Evolutionary conservation across 2,888 invertebrate genomes (phyloP), one percentile per base, ranked within the genome.

Genomic region (Synanthedon formicaeformis): DNA sequence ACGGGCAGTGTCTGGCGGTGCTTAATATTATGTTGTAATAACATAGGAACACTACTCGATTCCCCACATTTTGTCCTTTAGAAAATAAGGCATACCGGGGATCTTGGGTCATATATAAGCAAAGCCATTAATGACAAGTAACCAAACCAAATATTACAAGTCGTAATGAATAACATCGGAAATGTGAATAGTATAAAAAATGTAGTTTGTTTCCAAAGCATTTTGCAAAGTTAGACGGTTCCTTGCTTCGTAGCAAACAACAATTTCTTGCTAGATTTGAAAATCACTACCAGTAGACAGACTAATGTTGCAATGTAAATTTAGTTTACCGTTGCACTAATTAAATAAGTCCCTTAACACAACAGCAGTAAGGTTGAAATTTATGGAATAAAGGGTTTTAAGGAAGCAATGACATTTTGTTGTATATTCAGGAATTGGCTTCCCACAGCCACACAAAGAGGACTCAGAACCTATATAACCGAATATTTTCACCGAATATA

Each of bases 391-490:
- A 49, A 51, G 40, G 52, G 54, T 55, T 54, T 57, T 53, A 52
- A 52, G 52, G 3, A 6, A 45, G 45, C 49, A 49, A 16, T 52
- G 58, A 58, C 62, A 58, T 18, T 53, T 54, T 54, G 54, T 27
- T 50, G 53, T 54, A 58, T 57, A 58, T 63, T 57, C 62, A 60
- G 65, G 66, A 71, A 78, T 75, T 74, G 71, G 66, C 72, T 69
- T 64, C 58, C 58, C 49, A 34, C 34, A 34, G 10, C 2, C 34
- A 34, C 34, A 10, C 10, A 2, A 34, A 34, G 34, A 34, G 34
- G 10, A 34, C 34, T 34, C 23, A 23, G 23, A 23, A 23, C 23
- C 5, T 23, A 23, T 23, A 4, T 4, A 23, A 23, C 23, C 1
- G 23, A 23, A 23, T 23, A 23, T 23, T 23, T 34, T 34, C 27